Base-by-base conservation (phyloP, 2,888 invertebrate genomes). In the Brachynemurus nebulosus region DNA sequence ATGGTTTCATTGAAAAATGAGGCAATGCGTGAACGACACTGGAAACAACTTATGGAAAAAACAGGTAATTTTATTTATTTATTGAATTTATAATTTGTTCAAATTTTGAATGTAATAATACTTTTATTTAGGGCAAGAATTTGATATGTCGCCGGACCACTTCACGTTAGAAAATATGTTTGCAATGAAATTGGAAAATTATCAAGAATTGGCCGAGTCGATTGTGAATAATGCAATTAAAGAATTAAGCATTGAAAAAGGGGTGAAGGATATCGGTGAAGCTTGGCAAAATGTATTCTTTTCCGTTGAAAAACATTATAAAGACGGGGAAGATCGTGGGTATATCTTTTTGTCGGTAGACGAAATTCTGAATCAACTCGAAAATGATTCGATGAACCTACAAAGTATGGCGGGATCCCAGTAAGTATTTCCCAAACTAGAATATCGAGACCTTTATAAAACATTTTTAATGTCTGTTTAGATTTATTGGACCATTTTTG, bases 131-230 rank as follows among this genome's bases (percentile, higher is more conserved):
- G 78, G 73, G 11, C 70, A 79, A 54, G 68, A 73, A 48, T 92
- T 92, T 59, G 90, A 92, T 56, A 90, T 92, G 82, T 73, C 84
- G 2, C 80, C 88, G 3, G 83, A 86, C 16, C 74, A 82, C n/a
- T 92, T 93, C 54, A 92, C 91, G 0, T 66, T 93, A 47, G 86
- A 88, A 47, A 89, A 91, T 58, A 85, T 93, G 79, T 93, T 93
- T 59, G 76, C 82, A 2, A 92, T 93, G 92, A 84, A 93, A 56
- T 65, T 92, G 47, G 86, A 89, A 55, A 76, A 80, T 51, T 88
- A 86, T 57, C 81, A 83, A 63, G 86, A 89, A 0, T 81, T 84
- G 4, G 90, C 90, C 27, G 83, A 82, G 54, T 78, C 80, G 58
- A 91, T 93, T 44, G 83, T 93, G 19, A 86, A 79, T 51, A 83